phyloP scores from a whole-genome alignment of 1,140 invertebrate species.

The Spodoptera litura region DNA sequence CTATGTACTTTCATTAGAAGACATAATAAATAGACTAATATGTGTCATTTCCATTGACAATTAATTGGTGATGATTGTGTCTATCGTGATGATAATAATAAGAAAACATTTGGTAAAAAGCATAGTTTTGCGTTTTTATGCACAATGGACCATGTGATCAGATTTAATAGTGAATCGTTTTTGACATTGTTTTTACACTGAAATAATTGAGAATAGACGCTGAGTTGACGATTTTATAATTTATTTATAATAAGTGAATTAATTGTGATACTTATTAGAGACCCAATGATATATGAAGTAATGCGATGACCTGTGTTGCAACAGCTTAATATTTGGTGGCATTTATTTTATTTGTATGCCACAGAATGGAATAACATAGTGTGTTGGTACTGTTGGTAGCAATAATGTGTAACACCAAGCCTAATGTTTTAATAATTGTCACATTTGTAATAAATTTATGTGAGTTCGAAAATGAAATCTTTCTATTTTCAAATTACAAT shows the following conservation, averaged over 20 bases:
- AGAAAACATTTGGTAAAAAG: constrained; percentile 70
- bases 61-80: constrained; percentile 79
- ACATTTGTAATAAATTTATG: constrained; percentile 81
- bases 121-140: constrained; percentile 76
- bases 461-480: constrained; percentile 81
- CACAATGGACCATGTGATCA: constrained; percentile 83
- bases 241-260: constrained; percentile 85
- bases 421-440: constrained; percentile 75
- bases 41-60: constrained; percentile 75
- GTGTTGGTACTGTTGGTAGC: constrained; percentile 62
- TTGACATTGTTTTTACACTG: constrained; percentile 82
- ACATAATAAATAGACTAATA: constrained; percentile 68
- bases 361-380: constrained; percentile 49
- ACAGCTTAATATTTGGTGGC: constrained; percentile 62
- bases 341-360: constrained; percentile 68
- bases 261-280: constrained; percentile 79
- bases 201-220: constrained; percentile 75
- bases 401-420: constrained; percentile 74
- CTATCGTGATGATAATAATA: constrained; percentile 70
- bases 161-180: constrained; percentile 79
- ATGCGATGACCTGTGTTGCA: constrained; percentile 67
- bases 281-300: constrained; percentile 68
- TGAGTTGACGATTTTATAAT: constrained; percentile 84
- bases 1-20: constrained; percentile 79
- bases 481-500: constrained; percentile 84